Percentiles rank a stretch among this genome's conserved stretches.
Evolutionary conservation across 2,888 invertebrate genomes (phyloP).

Genomic region (Lycia hirtaria): DNA sequence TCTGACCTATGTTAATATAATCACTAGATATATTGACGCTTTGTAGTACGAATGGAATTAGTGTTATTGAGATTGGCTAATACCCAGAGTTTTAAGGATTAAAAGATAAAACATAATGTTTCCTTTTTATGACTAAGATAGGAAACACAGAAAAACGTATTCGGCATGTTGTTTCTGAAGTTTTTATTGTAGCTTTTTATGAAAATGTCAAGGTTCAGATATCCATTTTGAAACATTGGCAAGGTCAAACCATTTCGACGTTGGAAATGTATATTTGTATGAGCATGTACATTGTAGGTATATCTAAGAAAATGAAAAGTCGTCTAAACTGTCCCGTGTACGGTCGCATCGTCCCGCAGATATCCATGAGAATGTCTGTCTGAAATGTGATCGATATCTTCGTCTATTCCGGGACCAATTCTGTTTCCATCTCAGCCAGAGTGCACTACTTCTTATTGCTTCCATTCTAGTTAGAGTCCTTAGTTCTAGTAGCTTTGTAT

Average conservation of each 20-base stretch:
- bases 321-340: constrained; percentile 11
- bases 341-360: constrained; percentile 7
- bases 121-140: not conserved
- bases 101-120: not conserved
- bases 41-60: not conserved
- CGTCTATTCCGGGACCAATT: constrained; percentile 42
- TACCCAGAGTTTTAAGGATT: not conserved
- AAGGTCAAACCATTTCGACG: not conserved
- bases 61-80: not conserved
- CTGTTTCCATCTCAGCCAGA: constrained; percentile 39
- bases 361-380: constrained; percentile 44
- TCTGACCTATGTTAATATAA: not conserved
- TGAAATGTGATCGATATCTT: constrained; percentile 54
- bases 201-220: not conserved
- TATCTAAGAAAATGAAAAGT: not conserved
- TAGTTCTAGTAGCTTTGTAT: constrained; percentile 16
- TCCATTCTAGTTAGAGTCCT: constrained; percentile 34
- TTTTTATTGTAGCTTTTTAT: not conserved
- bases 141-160: not conserved
- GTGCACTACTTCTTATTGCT: constrained; percentile 37
- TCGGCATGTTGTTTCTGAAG: not conserved
- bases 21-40: not conserved
- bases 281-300: not conserved
- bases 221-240: no score
- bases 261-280: no score